Base-by-base conservation (phyloP, 2,797 vertebrate species). In the Tokudaia tokunoshimensis region DNA sequence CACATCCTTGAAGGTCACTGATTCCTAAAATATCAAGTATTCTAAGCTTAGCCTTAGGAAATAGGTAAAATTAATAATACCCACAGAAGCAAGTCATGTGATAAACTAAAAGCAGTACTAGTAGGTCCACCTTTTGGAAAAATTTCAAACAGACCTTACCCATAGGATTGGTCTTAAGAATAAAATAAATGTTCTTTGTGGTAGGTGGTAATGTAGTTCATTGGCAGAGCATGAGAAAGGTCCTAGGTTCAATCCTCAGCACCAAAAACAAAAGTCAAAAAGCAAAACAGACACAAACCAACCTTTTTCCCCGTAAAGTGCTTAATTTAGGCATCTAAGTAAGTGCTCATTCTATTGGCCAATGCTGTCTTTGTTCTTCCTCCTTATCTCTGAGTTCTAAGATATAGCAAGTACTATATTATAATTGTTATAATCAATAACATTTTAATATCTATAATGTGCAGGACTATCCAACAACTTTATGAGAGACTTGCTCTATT, bases 1-100 rank as follows among this genome's bases (percentile, higher is more conserved):
- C 61, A 98, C 96, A 91, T 98, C 97, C 94, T 97, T 98, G 91
- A 98, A 98, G 50, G 98, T 97, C 94, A 98, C 97, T 1, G 96
- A 97, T 59, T 97, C 97, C 98, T 98, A 78, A 87, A 97, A 98
- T 6, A 95, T 20, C 76, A 84, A 94, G 84, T 70, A 92, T 63
- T 52, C 86, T 91, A 85, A 70, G n/a, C 26, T 97, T 52, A 90
- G 50, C 67, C 41, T 61, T 29, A 14, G 29, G 29, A 82, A 87
- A 85, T 3, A 31, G 34, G 19, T 44, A 10, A 80, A 80, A 67
- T 78, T 13, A 55, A 78, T 84, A 81, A 44, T 47, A 61, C 0
- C 24, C 72, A 81, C 4, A 74, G 61, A 95, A 93, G 50, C n/a
- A 34, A 80, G 31, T 85, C 14, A 50, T 41, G 10, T 50, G 10